Percentiles rank a stretch among this genome's conserved stretches.
Evolutionary conservation across 2,888 invertebrate species (phyloP).

Genomic region (Oscheius sp.): DNA sequence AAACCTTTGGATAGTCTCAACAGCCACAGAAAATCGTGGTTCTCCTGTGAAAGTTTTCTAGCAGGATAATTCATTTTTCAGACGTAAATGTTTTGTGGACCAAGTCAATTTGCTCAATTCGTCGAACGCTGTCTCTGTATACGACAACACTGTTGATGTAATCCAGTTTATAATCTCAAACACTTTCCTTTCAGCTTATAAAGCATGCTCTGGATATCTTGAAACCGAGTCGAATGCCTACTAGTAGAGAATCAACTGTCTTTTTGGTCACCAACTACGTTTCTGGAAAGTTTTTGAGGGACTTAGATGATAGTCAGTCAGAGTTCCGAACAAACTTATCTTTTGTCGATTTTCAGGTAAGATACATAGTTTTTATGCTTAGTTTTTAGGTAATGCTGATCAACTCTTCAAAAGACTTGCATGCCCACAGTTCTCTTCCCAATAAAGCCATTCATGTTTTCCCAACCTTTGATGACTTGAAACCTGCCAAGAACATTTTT

Average conservation of each 20-base stretch:
- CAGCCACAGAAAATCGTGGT: too few species aligned
- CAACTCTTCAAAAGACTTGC: constrained; percentile 8
- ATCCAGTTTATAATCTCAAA: background rate
- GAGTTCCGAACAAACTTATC: constrained; percentile 21
- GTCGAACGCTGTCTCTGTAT: background rate
- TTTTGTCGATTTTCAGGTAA: constrained; percentile 35
- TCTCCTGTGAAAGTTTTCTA: too few species aligned
- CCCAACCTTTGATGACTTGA: constrained; percentile 13
- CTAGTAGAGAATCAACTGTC: background rate
- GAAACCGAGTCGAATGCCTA: background rate
- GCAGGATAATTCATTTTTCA: background rate
- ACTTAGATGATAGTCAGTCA: constrained; percentile 22
- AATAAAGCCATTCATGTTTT: constrained; percentile 11
- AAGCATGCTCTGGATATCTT: constrained; percentile 2
- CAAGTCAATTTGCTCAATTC: background rate
- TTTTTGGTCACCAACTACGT: constrained; percentile 20
- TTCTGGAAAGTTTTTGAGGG: background rate
- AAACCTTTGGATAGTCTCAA: too few species aligned
- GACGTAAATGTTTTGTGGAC: background rate
- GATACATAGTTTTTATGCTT: background rate
- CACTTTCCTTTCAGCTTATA: background rate
- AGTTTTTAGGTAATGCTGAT: constrained; percentile 19
- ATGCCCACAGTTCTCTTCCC: constrained; percentile 3
- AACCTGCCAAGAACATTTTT: constrained; percentile 1
- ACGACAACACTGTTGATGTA: constrained; percentile 16